A percentile compares a stretch with the other conserved stretches of the same genome.
Evolutionary conservation across 2,113 vertebrate genomes (phyloP).

Genomic region (Bujurquina vittata): DNA sequence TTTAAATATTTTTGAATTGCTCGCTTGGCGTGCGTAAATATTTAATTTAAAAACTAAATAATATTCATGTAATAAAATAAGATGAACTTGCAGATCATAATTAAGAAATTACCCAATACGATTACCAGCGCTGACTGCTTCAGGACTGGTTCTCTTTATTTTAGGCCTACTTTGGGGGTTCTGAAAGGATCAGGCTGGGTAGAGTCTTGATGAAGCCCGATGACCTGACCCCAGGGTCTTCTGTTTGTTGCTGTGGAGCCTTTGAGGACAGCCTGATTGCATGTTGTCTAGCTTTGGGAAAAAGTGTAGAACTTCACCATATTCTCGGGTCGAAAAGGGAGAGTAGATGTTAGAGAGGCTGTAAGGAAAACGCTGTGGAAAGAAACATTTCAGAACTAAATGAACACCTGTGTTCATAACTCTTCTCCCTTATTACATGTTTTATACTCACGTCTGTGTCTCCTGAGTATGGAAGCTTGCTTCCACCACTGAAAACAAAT

Average conservation of each 20-base stretch:
- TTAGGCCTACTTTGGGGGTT: neutral
- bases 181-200: neutral
- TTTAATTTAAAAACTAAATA: neutral
- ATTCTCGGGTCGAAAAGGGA: neutral
- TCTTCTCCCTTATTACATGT: neutral
- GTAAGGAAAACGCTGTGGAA: neutral
- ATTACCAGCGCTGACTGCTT: neutral
- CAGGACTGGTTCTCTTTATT: neutral
- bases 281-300: neutral
- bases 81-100: neutral
- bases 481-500: too few species aligned
- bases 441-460: neutral
- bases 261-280: neutral
- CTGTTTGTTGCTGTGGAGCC: neutral
- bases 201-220: neutral
- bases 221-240: neutral
- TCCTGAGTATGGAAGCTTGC: neutral
- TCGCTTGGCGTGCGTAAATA: neutral
- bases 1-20: conserved; percentile 20
- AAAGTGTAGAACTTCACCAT: neutral
- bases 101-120: neutral
- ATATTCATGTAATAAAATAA: conserved; percentile 2
- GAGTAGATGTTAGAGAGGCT: neutral
- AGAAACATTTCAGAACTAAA: neutral
- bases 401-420: neutral